These are phyloP conservation scores for Lepidurus packardi DNA, from an alignment of 1,140 invertebrate species.

Conservation along the genomic window DNA sequence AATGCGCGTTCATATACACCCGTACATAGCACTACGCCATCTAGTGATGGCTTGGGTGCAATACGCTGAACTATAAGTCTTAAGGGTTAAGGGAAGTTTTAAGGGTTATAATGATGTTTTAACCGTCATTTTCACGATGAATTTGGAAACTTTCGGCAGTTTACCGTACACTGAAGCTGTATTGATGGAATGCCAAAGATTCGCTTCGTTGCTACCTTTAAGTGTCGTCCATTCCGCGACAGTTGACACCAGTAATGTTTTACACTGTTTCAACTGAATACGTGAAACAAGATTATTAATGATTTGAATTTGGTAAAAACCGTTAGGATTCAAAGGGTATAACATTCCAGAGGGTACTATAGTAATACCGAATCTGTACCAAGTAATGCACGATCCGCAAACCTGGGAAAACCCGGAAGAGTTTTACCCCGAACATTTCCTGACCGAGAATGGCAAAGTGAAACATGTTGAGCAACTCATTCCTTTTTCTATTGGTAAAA, in stretches of 20 bases:
- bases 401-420: constrained; percentile 42
- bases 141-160: no score
- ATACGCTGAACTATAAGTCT: no score
- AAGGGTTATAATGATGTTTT: no score
- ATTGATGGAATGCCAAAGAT: constrained; percentile 24
- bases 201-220: constrained; percentile 10
- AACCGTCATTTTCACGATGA: no score
- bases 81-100: no score
- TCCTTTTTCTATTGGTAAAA: constrained; percentile 30
- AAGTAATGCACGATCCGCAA: constrained; percentile 40
- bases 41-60: no score
- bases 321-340: constrained; percentile 38
- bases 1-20: no score
- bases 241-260: background rate
- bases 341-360: constrained; percentile 43
- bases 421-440: constrained; percentile 44
- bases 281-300: background rate
- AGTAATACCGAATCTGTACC: constrained; percentile 44
- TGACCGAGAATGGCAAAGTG: constrained; percentile 38
- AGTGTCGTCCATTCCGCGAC: constrained; percentile 1
- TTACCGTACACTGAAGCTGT: constrained; percentile 28
- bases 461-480: constrained; percentile 27
- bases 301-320: background rate
- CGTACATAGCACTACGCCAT: no score
- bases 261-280: background rate